phyloP scores from a whole-genome alignment of 2,113 vertebrate genomes.

The Pithys albifrons region DNA sequence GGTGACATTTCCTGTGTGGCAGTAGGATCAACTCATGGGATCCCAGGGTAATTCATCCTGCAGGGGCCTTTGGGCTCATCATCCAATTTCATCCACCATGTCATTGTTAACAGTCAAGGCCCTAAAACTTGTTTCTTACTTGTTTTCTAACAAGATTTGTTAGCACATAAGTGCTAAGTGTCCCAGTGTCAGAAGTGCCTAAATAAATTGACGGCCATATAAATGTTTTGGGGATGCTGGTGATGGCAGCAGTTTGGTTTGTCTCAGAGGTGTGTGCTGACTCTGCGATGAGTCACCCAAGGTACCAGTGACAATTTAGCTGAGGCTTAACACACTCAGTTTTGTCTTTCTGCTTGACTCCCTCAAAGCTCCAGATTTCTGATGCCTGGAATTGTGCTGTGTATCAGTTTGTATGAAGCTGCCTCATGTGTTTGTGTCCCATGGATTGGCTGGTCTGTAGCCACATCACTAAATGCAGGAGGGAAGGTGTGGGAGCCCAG shows the following conservation, averaged over 20 bases:
- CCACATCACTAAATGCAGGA: not conserved
- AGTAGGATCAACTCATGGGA: not conserved
- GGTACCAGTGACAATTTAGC: not conserved
- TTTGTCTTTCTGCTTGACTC: not conserved
- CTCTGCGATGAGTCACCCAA: not conserved
- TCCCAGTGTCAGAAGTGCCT: not conserved
- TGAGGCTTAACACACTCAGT: not conserved
- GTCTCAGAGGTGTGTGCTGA: not conserved
- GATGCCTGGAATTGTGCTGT: not conserved
- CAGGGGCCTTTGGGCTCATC: not conserved
- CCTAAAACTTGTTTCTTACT: not conserved
- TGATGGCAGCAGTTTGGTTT: not conserved
- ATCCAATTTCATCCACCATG: not conserved
- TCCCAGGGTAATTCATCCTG: not conserved
- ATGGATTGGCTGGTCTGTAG: fast-evolving
- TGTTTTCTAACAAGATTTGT: not conserved
- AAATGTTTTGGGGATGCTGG: not conserved
- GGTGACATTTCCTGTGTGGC: not conserved
- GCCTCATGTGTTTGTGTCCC: not conserved
- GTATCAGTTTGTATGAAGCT: not conserved
- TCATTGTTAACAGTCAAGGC: not conserved
- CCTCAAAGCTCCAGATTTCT: not conserved
- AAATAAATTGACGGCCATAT: fast-evolving
- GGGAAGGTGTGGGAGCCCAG: not conserved
- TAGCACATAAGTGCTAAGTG: not conserved